Base-by-base conservation (phyloP, 2,113 vertebrate species). In the Silurus glanis region DNA sequence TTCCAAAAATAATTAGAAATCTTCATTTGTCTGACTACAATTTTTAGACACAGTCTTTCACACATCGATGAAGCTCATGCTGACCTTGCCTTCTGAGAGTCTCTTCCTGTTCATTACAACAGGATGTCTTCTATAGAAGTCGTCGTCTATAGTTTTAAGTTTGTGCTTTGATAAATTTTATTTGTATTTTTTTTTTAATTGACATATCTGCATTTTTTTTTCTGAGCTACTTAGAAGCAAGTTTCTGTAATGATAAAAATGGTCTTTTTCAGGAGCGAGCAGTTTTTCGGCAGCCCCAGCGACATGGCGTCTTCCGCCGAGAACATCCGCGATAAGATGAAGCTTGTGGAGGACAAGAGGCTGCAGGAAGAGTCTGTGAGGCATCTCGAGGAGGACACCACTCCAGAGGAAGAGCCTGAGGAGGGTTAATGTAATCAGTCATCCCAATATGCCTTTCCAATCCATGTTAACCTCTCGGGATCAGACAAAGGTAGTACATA, bases 281-380 rank as follows among this genome's bases (percentile, higher is more conserved):
- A 99, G 87, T 98, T 96, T 91, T 99, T 99, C 69, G 97, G 98
- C 89, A 98, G 95, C 91, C 97, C 97, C 61, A 95, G 96, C 47
- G 98, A 99, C 76, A 97, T 97, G 85, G 97, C 97, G 37, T 95
- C 97, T 64, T 95, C 97, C 61, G 97, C 97, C 17, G 97, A 99
- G 91, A 94, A 94, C 74, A 95, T 99, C 91, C 95, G 97, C 91
- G 98, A 99, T 92, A 97, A 96, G 92, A 97, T 99, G 94, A 96
- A 97, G 92, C 92, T 97, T 90, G 96, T 97, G 91, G 96, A 96
- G 91, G 95, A 97, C 92, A 97, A 96, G 89, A 96, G 96, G 87
- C 95, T 97, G 88, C 96, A 93, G 80, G 87, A 90, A 9, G 90
- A 90, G 56, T 89, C 85, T 4, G 87, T 84, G 47, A 67, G 84